phyloP scores from a whole-genome alignment of 2,113 vertebrate genomes.

The Eulemur macaco region DNA sequence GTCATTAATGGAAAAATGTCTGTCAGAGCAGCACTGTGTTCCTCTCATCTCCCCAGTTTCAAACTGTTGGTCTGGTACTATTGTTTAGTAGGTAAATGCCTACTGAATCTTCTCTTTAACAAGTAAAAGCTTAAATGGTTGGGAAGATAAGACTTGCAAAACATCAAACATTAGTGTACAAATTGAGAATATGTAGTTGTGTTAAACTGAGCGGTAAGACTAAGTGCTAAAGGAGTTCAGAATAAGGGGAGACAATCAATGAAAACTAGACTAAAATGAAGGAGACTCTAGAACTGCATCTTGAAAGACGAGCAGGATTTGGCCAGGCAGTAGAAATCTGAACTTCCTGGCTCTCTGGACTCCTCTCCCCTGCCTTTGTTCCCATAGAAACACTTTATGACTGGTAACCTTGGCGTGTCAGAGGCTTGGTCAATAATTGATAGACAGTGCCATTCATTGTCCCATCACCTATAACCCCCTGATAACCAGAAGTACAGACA shows the following conservation, averaged over 20 bases:
- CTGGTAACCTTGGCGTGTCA: background rate
- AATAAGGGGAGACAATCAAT: background rate
- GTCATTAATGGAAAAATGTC: background rate
- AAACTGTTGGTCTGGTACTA: background rate
- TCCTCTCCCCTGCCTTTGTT: background rate
- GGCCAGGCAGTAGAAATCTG: background rate
- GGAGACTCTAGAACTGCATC: background rate
- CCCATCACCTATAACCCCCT: background rate
- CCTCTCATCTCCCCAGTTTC: background rate
- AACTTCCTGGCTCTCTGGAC: constrained; percentile 5
- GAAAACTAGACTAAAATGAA: background rate
- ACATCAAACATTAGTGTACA: background rate
- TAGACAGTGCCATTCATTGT: background rate
- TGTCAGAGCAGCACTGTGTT: background rate
- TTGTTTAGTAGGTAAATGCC: background rate
- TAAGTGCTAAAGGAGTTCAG: background rate
- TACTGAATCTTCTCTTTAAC: background rate
- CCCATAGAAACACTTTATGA: constrained; percentile 53
- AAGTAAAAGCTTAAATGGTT: background rate
- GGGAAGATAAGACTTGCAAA: background rate
- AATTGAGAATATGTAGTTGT: background rate
- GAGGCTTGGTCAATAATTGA: constrained; percentile 24
- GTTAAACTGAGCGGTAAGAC: background rate
- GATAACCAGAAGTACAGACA: background rate
- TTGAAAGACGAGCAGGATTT: constrained; percentile 29